Evolutionary conservation across 2,797 vertebrate species (phyloP).

Genomic region (Fringilla coelebs): DNA sequence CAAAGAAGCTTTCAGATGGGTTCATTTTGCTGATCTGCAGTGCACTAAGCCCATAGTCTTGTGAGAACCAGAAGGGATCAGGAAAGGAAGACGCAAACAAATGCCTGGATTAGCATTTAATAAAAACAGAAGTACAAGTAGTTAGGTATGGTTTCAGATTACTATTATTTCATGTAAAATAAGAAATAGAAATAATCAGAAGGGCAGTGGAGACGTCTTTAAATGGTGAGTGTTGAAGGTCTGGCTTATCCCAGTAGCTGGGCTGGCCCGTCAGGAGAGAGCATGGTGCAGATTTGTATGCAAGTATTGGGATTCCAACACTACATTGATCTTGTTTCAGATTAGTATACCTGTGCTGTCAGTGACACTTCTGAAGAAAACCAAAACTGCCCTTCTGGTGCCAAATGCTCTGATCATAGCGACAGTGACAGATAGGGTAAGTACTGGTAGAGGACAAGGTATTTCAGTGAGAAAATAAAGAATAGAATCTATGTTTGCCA

Average conservation of each 20-base stretch:
- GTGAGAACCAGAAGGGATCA: not conserved
- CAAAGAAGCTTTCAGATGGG: not conserved
- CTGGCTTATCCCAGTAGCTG: not conserved
- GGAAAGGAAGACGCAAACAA: not conserved
- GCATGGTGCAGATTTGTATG: not conserved
- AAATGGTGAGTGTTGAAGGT: not conserved
- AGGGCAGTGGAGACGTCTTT: not conserved
- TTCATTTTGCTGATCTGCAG: not conserved
- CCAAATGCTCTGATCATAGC: conserved; percentile 92
- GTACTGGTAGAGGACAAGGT: not conserved
- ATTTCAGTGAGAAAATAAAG: not conserved
- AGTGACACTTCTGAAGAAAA: conserved; percentile 91
- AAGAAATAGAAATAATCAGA: no score
- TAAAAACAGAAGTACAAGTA: not conserved
- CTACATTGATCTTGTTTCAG: conserved; percentile 72
- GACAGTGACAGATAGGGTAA: conserved; percentile 87
- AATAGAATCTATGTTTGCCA: not conserved
- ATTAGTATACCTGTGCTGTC: conserved; percentile 89
- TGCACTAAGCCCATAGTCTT: not conserved
- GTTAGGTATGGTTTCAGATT: not conserved
- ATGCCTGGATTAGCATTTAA: not conserved
- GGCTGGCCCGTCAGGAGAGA: not conserved
- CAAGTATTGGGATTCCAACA: fast-evolving
- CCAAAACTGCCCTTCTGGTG: conserved; percentile 93
- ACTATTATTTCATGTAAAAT: no score